Base-by-base conservation (phyloP, 2,797 vertebrate genomes). In the Uromys caudimaculatus region DNA sequence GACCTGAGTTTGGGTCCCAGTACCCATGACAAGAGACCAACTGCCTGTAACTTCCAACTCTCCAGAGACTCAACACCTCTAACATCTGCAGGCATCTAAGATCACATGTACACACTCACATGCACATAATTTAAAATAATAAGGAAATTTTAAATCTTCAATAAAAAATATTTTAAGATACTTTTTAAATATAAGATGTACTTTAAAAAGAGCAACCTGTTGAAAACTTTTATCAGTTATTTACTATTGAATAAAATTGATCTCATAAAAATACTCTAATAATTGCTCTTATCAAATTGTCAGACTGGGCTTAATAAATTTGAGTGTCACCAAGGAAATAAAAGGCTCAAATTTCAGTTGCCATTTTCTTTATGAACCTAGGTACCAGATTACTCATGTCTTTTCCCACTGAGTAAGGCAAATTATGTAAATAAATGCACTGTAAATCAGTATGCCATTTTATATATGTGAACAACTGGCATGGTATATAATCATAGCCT, bases 271-370 rank as follows among this genome's bases (percentile, higher is more conserved):
- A 87, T 47, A 76, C 24, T 44, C 52, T 32, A 58, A 32, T 44
- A 84, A 69, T 27, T 69, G 13, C 29, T 90, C 35, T 84, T 82
- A 91, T 24, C 32, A 91, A 95, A 89, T 52, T 96, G 94, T 91
- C 81, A 92, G 7, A 76, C 17, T 82, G 29, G 29, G 6, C 24
- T 89, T 94, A 69, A 90, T 77, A 86, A 87, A 79, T 81, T 88
- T 94, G 62, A 21, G 8, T 32, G 56, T 89, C 11, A 41, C 23
- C 27, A 91, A 91, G 32, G 60, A 92, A 81, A 92, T 64, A 85
- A 54, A 84, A 88, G 44, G 13, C n/a, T 91, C 50, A 78, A 95
- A 88, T 78, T 94, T 94, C 73, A 89, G 44, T 32, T 94, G 41
- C 32, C 35, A 8, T 90, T 67, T 94, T 62, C 56, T 52, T 85